These are phyloP conservation scores for Parasteatoda lunata DNA, from an alignment of 2,888 invertebrate genomes.

Conservation along the genomic window DNA sequence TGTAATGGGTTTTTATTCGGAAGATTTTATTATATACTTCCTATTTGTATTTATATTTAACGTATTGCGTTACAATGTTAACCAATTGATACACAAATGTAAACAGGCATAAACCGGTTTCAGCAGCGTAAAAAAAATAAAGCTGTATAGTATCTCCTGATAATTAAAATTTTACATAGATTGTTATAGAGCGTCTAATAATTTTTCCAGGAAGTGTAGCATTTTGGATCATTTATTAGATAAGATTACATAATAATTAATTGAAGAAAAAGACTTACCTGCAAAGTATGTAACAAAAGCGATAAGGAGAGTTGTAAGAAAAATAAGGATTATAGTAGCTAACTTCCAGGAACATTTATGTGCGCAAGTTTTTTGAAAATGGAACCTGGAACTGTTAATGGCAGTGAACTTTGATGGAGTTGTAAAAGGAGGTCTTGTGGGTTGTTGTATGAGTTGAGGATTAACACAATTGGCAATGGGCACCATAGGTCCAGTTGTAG, in stretches of 20 bases:
- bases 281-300: conserved; percentile 90
- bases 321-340: conserved; percentile 89
- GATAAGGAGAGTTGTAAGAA: conserved; percentile 86
- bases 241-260: not conserved
- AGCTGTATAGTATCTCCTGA: no score
- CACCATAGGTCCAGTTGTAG: conserved; percentile 70
- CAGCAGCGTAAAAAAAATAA: no score
- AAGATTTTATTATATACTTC: no score
- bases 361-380: conserved; percentile 66
- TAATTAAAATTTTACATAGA: no score
- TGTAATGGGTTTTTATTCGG: no score
- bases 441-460: conserved; percentile 70
- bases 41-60: no score
- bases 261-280: conserved; percentile 78
- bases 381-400: conserved; percentile 59
- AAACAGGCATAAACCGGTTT: no score
- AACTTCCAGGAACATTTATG: conserved; percentile 89
- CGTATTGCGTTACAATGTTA: no score
- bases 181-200: no score
- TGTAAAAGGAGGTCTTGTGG: conserved; percentile 60
- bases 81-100: no score
- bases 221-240: no score
- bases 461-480: conserved; percentile 70
- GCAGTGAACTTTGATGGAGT: conserved; percentile 58
- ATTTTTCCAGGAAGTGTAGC: no score